phyloP scores from a whole-genome alignment of 2,888 invertebrate genomes.

The Lepidocyrtoides sp. region DNA sequence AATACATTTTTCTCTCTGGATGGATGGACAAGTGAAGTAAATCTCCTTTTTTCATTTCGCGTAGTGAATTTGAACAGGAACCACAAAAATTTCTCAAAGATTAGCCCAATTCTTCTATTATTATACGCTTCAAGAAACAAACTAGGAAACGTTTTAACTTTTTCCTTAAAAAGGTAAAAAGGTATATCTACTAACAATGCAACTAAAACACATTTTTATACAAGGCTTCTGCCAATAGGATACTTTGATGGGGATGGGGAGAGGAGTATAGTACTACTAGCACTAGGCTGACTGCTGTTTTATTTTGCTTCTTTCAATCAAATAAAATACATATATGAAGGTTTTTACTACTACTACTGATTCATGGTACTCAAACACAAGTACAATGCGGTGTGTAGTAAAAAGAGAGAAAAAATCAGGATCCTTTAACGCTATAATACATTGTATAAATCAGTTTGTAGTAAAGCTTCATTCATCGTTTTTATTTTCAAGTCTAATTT shows the following conservation, averaged over 20 bases:
- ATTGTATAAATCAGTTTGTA: background rate
- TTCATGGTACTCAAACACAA: background rate
- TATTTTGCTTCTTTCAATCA: constrained; percentile 33
- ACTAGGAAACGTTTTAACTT: background rate
- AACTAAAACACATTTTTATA: background rate
- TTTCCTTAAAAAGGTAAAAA: no score
- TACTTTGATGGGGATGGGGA: background rate
- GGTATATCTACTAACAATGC: no score
- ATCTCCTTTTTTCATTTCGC: constrained; percentile 36
- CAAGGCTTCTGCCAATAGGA: background rate
- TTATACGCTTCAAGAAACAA: constrained; percentile 4
- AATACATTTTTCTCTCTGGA: constrained; percentile 42
- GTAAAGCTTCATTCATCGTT: constrained; percentile 23
- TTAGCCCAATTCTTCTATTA: constrained; percentile 20
- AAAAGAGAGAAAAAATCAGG: background rate
- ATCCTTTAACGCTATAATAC: background rate
- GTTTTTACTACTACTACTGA: constrained; percentile 7
- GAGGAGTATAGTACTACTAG: background rate
- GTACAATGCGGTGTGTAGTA: background rate
- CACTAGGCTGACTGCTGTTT: background rate
- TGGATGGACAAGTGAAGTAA: constrained; percentile 49
- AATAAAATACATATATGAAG: constrained; percentile 3
- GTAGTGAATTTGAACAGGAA: constrained; percentile 24
- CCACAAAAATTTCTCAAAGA: constrained; percentile 41
- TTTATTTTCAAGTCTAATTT: constrained; percentile 47